Evolutionary conservation across 2,888 invertebrate genomes (phyloP), one percentile per base, ranked within the genome.

Genomic region (Euplexia lucipara): DNA sequence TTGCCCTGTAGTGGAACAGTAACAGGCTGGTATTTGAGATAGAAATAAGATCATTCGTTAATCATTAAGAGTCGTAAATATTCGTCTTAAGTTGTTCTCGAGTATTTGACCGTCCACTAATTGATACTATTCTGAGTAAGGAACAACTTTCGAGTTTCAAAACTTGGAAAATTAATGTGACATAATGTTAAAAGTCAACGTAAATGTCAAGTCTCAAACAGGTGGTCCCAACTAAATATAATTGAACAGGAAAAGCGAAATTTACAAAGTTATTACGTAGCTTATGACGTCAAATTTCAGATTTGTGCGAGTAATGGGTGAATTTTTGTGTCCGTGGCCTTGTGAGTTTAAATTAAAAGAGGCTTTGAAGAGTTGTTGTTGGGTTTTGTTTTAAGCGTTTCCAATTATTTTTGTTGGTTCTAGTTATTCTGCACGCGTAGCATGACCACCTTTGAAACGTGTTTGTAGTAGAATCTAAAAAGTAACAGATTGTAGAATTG

Each of bases 281-380:
- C 52, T 20, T 60, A 45, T 72, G 66, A 71, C 73, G 74, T 72
- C 52, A 66, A 41, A 44, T 48, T 41, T 45, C 42, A 64, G 44
- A 58, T 67, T 59, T 32, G 41, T 52, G 18, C 14, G 59, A 47
- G 39, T 70, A 48, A 78, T 71, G 52, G 66, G 57, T 71, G 78
- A 57, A 8, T 64, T 48, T 65, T 65, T 49, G 35, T 35, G 22
- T 47, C 22, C 4, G n/a, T 48, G 16, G 20, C 42, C 57, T 58
- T 64, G 64, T 47, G 45, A 39, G 49, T 58, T 63, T 71, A 63
- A 51, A 54, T 75, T 51, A 47, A n/a, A n/a, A 47, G 22, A 3
- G 20, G 52, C 39, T 54, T 70, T 37, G 22, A 30, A 8, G 37
- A 52, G 35, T 35, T 54, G 26, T 35, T 54, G 26, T 18, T 45